A percentile compares a stretch with the other conserved stretches of the same genome.
Evolutionary conservation across 2,797 vertebrate species (phyloP).

Genomic region (Sardinella longiceps): DNA sequence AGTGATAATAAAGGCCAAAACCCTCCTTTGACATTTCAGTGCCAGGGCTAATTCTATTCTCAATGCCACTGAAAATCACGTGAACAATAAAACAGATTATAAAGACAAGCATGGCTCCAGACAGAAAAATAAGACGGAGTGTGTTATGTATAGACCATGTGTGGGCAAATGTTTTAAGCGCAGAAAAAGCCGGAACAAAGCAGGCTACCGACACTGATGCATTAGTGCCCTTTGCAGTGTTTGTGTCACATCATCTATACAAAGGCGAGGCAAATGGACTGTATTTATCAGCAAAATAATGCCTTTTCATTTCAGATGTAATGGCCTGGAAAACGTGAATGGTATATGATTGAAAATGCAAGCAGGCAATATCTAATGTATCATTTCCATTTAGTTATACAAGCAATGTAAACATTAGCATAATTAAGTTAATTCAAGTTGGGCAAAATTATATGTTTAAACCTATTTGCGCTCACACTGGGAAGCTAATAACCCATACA

Average conservation of each 20-base stretch:
- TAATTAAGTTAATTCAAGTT: too few relatives aligned
- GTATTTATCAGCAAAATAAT: background rate
- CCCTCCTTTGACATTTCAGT: background rate
- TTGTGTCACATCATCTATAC: background rate
- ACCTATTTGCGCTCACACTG: too few relatives aligned
- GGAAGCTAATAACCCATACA: too few relatives aligned
- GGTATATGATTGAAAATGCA: background rate
- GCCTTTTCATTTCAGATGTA: background rate
- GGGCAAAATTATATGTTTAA: background rate
- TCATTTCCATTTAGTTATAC: background rate
- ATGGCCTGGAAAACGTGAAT: background rate
- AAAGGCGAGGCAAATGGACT: background rate
- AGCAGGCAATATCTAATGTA: background rate
- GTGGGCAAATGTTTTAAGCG: background rate
- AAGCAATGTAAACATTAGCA: background rate
- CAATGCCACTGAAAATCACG: background rate
- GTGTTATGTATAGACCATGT: background rate
- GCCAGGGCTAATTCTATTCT: background rate
- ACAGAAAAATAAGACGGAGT: background rate
- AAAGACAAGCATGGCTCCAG: background rate
- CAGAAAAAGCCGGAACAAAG: background rate
- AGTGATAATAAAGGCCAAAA: background rate
- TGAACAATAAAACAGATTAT: background rate
- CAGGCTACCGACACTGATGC: constrained; percentile 7
- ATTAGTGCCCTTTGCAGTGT: constrained; percentile 20